Percentiles rank a stretch among this genome's conserved stretches.
Evolutionary conservation across 2,888 invertebrate species (phyloP).

Genomic region (Rotaria sp.): DNA sequence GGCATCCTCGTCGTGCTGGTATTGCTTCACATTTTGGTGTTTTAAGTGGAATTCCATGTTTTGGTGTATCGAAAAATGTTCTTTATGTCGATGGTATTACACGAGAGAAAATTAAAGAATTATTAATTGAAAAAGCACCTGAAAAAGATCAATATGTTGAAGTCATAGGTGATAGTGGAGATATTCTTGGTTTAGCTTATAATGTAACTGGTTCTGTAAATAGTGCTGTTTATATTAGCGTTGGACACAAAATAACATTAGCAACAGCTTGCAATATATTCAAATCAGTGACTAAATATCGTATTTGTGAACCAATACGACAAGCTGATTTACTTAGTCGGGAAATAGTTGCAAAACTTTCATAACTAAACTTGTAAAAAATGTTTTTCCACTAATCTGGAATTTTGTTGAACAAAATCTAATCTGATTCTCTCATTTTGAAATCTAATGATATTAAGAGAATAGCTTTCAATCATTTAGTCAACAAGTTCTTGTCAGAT

Average conservation of each 20-base stretch:
- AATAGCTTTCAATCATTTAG: no score
- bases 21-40: slow-evolving; percentile 57
- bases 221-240: slow-evolving; percentile 52
- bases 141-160: neutral
- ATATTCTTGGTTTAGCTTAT: neutral
- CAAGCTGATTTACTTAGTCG: slow-evolving; percentile 30
- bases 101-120: slow-evolving; percentile 45
- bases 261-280: slow-evolving; percentile 48
- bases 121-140: slow-evolving; percentile 44
- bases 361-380: neutral
- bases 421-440: no score
- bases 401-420: no score
- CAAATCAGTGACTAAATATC: slow-evolving; percentile 47
- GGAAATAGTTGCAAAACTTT: neutral
- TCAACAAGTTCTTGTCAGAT: no score
- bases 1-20: slow-evolving; percentile 51
- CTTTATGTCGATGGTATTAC: slow-evolving; percentile 52
- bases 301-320: slow-evolving; percentile 50
- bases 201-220: slow-evolving; percentile 41
- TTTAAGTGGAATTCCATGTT: slow-evolving; percentile 50
- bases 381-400: neutral
- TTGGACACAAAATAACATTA: slow-evolving; percentile 49
- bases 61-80: slow-evolving; percentile 57
- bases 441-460: no score
- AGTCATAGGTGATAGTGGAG: slow-evolving; percentile 42